Conservation (phyloP, 2,797 vertebrate genomes). For the Pagetopsis macropterus region DNA sequence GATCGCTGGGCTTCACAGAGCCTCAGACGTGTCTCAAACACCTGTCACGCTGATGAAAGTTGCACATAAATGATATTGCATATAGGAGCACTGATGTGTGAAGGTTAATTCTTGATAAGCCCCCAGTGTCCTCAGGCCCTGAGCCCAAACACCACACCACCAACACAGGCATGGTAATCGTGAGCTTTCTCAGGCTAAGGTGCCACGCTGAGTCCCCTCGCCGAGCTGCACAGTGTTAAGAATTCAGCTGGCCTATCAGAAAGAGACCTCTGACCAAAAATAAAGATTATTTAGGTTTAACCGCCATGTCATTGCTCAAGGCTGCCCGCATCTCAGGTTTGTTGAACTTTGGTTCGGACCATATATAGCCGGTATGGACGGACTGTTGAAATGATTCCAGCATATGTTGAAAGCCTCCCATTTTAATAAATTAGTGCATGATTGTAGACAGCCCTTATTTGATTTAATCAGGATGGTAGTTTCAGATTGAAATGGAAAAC, state of each 20-base stretch:
- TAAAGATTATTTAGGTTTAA: slow-evolving; percentile 65
- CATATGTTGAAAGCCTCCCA: slow-evolving; percentile 25
- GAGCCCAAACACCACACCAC: slow-evolving; percentile 56
- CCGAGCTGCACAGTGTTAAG: slow-evolving; percentile 40
- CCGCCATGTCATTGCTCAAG: slow-evolving; percentile 46
- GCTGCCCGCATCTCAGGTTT: slow-evolving; percentile 45
- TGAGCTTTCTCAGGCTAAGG: slow-evolving; percentile 53
- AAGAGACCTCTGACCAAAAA: slow-evolving; percentile 65
- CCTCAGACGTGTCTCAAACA: slow-evolving; percentile 57
- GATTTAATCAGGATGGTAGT: slow-evolving; percentile 46
- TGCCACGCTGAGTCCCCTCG: slow-evolving; percentile 55
- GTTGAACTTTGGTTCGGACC: slow-evolving; percentile 59
- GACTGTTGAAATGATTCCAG: slow-evolving; percentile 23
- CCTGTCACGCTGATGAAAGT: slow-evolving; percentile 72
- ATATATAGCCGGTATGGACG: slow-evolving; percentile 22
- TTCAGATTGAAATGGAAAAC: slow-evolving; percentile 64
- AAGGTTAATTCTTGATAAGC: slow-evolving; percentile 71
- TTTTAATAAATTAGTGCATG: slow-evolving; percentile 39
- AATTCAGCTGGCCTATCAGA: slow-evolving; percentile 72
- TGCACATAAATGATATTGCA: slow-evolving; percentile 77
- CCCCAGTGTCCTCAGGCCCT: slow-evolving; percentile 48
- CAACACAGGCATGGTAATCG: slow-evolving; percentile 63
- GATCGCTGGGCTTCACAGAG: slow-evolving; percentile 61
- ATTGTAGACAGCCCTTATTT: slow-evolving; percentile 44
- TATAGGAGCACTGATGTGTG: slow-evolving; percentile 66